Evolutionary conservation across 2,888 invertebrate genomes (phyloP), one percentile per base, ranked within the genome.

Genomic region (Apodemia zela): DNA sequence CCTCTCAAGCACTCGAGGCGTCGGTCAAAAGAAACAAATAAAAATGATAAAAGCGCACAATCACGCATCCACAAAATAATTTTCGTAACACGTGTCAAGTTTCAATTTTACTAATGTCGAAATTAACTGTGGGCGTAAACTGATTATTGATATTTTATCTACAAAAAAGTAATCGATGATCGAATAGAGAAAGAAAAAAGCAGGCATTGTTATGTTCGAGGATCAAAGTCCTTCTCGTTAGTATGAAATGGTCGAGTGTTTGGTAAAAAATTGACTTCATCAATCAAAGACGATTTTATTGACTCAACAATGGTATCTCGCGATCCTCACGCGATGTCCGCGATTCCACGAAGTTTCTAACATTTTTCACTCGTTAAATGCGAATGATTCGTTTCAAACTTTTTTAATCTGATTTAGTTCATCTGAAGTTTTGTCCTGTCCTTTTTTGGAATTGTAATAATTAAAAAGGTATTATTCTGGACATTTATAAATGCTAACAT

Each of bases 91-190:
- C 89, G 90, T 91, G 91, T 91, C 91, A 89, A 84, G 84, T 85
- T 89, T 89, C 87, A 89, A 89, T 89, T 89, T 84, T 85, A 89
- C 84, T 80, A 84, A 86, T 85, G 88, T 89, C 82, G 87, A 82
- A 87, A 89, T 90, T 89, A 91, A 90, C 89, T 79, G 89, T 89
- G 91, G 91, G 91, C 90, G 91, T 91, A 85, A 85, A 88, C 88
- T 81, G 89, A 89, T 88, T 89, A 89, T 89, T 85, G 89, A 89
- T 90, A 89, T 90, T 89, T 85, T 78, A 74, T 76, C 75, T 86
- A 89, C 88, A 89, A 89, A 90, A 38, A 90, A 89, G 82, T 89
- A 91, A 91, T 90, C 91, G 89, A 91, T 90, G 90, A 90, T 85
- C 89, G 87, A 78, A 81, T 78, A 78, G 79, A 82, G 77, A 81